Evolutionary conservation across 2,888 invertebrate genomes (phyloP).

Genomic region (Pseudoips prasinana): DNA sequence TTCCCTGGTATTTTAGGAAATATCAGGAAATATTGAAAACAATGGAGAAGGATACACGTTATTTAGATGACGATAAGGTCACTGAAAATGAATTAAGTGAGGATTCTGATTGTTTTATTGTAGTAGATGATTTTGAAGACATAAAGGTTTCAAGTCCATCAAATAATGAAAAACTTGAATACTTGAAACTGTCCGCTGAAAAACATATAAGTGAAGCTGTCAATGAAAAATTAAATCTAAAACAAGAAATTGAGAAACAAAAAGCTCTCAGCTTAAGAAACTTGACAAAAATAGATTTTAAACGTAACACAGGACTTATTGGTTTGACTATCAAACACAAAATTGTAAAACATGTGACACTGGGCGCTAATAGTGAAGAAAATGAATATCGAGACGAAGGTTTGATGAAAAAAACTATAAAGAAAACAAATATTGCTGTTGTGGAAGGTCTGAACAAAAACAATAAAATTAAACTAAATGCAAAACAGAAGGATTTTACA

Average conservation of each 20-base stretch:
- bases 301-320: constrained; percentile 46
- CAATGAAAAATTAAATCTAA: neutral
- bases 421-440: no score
- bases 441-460: no score
- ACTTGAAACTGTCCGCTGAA: no score
- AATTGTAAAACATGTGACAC: neutral
- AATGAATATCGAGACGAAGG: no score
- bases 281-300: constrained; percentile 36
- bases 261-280: constrained; percentile 24
- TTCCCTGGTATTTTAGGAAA: constrained; percentile 31
- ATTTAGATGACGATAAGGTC: constrained; percentile 13
- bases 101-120: constrained; percentile 25
- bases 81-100: constrained; percentile 14
- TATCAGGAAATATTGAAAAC: constrained; percentile 19
- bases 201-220: no score
- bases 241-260: constrained; percentile 20
- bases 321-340: constrained; percentile 41
- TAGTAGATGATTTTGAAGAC: constrained; percentile 12
- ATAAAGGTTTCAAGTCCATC: constrained; percentile 2
- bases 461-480: no score
- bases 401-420: no score
- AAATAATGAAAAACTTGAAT: neutral
- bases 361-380: no score
- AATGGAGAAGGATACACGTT: constrained; percentile 4
- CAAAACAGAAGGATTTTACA: no score